These are phyloP conservation scores for Habrosyne pyritoides DNA, from an alignment of 2,888 invertebrate species.

Conservation along the genomic window DNA sequence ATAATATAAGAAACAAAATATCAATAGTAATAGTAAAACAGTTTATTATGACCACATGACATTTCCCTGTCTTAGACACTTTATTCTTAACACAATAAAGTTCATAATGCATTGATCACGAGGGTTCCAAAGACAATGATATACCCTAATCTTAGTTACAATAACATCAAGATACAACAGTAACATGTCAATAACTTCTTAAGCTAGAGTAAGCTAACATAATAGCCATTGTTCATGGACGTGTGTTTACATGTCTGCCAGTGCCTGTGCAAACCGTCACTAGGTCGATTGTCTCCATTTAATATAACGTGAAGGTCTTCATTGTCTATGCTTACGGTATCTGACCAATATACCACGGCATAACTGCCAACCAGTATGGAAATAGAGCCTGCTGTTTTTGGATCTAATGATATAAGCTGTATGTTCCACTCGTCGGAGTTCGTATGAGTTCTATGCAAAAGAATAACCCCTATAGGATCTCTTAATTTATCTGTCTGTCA, in stretches of 20 bases:
- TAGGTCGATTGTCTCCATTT: constrained; percentile 49
- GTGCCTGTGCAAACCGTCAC: constrained; percentile 25
- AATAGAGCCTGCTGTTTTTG: neutral
- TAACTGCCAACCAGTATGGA: constrained; percentile 27
- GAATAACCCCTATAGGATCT: too few species aligned
- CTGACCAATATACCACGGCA: constrained; percentile 38
- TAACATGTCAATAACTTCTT: constrained; percentile 45
- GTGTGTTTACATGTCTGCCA: constrained; percentile 10
- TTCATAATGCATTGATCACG: too few species aligned
- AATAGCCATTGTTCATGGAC: constrained; percentile 42
- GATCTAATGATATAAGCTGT: neutral
- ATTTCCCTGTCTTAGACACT: too few species aligned
- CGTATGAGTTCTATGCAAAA: too few species aligned
- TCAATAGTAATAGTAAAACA: too few species aligned
- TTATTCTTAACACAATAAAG: too few species aligned
- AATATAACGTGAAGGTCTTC: constrained; percentile 46
- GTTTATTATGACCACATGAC: too few species aligned
- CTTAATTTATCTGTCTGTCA: too few species aligned
- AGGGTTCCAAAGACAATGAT: too few species aligned
- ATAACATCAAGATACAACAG: neutral
- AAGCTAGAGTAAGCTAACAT: constrained; percentile 44
- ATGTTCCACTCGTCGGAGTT: too few species aligned
- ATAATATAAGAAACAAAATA: too few species aligned
- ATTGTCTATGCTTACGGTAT: neutral
- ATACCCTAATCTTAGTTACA: neutral